Evolutionary conservation across 2,113 vertebrate species (phyloP).

Genomic region (Clarias gariepinus): DNA sequence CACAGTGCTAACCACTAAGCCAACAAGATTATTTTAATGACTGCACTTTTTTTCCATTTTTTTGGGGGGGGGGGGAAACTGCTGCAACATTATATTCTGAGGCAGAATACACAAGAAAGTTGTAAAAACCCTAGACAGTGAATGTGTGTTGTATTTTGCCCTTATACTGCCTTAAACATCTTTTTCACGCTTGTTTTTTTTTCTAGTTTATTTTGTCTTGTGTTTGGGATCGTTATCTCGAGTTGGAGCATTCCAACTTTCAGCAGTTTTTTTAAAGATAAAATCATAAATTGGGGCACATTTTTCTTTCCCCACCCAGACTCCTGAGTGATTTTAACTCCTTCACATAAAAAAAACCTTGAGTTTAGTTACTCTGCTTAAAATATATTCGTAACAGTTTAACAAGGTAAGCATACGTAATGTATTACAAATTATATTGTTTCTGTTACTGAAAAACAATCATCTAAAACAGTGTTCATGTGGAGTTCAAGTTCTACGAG

Average conservation of each 20-base stretch:
- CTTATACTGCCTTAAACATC: background rate
- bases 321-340: background rate
- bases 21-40: background rate
- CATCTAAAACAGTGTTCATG: slow-evolving; percentile 12
- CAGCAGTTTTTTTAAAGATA: background rate
- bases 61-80: too few species aligned
- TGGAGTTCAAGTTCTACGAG: background rate
- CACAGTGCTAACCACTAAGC: too few species aligned
- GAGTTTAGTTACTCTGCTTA: background rate
- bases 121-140: background rate
- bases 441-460: background rate
- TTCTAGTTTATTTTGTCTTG: background rate
- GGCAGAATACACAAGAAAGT: background rate
- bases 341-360: background rate
- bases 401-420: background rate
- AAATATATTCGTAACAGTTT: background rate
- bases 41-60: too few species aligned
- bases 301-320: background rate
- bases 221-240: background rate
- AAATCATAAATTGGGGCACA: background rate
- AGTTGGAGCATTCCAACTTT: too few species aligned
- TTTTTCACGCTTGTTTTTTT: background rate
- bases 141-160: too few species aligned
- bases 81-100: background rate
- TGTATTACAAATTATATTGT: background rate